These are phyloP conservation scores for Corythornis vintsioides DNA, from an alignment of 2,113 vertebrate species.

Conservation along the genomic window DNA sequence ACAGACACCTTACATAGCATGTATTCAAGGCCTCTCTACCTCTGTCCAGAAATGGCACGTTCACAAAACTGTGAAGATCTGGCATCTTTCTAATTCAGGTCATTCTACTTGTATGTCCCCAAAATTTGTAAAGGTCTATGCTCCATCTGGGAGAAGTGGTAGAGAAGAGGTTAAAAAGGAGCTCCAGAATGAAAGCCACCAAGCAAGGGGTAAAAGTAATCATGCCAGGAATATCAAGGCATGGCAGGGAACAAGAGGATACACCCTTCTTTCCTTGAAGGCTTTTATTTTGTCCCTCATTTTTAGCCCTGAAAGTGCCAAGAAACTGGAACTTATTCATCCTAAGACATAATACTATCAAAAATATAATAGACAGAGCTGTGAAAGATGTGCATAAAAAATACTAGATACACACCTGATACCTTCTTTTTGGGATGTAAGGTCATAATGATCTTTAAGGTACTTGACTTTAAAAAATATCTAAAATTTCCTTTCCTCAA, in stretches of 20 bases:
- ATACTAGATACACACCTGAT: neutral
- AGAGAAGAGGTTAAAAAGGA: neutral
- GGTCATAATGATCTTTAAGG: neutral
- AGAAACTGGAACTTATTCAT: neutral
- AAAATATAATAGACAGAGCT: neutral
- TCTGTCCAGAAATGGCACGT: neutral
- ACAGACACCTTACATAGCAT: neutral
- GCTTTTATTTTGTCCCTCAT: neutral
- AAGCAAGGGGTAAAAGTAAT: neutral
- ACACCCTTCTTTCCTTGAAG: neutral
- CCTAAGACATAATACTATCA: neutral
- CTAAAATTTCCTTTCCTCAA: neutral
- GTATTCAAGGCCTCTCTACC: neutral
- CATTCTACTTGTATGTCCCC: neutral
- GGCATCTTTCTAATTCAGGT: neutral
- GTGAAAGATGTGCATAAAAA: neutral
- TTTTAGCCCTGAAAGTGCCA: neutral
- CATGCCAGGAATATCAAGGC: neutral
- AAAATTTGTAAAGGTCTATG: conserved; percentile 20
- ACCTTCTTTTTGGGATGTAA: neutral
- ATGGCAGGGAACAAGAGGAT: neutral
- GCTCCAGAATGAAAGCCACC: neutral
- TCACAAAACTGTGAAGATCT: neutral
- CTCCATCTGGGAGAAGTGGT: neutral
- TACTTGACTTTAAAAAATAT: neutral